phyloP scores from a whole-genome alignment of 2,797 vertebrate species.

The Sitta carolinensis region DNA sequence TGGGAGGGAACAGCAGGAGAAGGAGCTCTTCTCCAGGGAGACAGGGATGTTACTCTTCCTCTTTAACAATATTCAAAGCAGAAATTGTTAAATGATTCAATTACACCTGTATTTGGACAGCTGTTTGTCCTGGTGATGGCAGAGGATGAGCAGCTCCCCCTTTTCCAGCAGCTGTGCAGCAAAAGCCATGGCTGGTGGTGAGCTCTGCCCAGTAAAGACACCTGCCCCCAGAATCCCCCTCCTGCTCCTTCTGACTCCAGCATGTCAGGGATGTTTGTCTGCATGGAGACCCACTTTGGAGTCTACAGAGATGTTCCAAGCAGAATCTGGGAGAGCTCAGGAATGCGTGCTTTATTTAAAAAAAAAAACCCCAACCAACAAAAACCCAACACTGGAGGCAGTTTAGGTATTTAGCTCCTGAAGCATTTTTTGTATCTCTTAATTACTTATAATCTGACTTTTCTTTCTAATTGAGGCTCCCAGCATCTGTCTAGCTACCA shows the following conservation, averaged over 20 bases:
- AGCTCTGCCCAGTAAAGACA: neutral
- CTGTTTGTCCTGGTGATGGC: neutral
- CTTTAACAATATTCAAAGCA: neutral
- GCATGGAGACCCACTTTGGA: neutral
- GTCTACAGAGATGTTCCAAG: neutral
- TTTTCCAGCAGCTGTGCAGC: neutral
- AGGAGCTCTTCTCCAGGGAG: neutral
- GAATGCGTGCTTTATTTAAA: neutral
- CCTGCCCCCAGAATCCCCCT: neutral
- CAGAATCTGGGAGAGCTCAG: neutral
- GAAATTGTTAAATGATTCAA: neutral
- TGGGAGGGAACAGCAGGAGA: neutral
- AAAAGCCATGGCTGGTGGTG: neutral
- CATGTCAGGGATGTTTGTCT: neutral
- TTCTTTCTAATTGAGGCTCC: slow-evolving; percentile 71
- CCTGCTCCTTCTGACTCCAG: neutral
- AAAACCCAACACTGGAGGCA: neutral
- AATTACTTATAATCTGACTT: slow-evolving; percentile 75
- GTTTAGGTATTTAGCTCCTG: slow-evolving; percentile 50
- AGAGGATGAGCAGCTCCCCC: neutral
- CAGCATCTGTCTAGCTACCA: slow-evolving; percentile 75
- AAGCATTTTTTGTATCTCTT: slow-evolving; percentile 60
- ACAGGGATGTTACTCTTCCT: neutral
- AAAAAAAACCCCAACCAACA: neutral
- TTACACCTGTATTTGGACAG: neutral